phyloP scores from a whole-genome alignment of 2,113 vertebrate genomes.

The Otus sunia region DNA sequence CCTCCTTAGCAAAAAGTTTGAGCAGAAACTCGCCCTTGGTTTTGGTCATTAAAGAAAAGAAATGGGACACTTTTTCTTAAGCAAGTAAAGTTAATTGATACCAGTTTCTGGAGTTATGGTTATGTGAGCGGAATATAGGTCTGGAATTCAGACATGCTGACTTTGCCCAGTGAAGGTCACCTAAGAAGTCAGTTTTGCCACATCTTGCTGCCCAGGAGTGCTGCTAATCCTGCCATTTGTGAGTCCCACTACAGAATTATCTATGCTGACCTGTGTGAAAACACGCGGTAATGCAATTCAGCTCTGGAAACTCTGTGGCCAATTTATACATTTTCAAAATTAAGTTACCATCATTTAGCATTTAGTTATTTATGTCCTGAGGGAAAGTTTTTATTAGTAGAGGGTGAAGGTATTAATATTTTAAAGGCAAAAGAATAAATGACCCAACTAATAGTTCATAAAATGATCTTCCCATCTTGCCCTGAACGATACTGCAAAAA shows the following conservation, averaged over 20 bases:
- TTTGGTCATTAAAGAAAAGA: not conserved
- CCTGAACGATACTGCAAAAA: not conserved
- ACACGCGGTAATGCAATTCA: not conserved
- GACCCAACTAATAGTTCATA: not conserved
- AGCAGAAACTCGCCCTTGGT: not conserved
- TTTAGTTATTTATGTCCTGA: not conserved
- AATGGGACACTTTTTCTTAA: not conserved
- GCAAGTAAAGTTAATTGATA: not conserved
- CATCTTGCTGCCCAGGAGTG: not conserved
- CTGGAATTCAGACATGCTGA: not conserved
- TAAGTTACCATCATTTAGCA: not conserved
- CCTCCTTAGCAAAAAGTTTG: not conserved
- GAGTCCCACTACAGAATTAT: not conserved
- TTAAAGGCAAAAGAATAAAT: constrained; percentile 22
- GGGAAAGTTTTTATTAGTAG: not conserved
- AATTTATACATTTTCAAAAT: not conserved
- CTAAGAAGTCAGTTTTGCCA: not conserved
- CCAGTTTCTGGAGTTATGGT: not conserved
- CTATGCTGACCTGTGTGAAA: not conserved
- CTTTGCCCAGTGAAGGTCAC: rapidly evolving
- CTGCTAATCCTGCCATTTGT: not conserved
- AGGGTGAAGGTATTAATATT: not conserved
- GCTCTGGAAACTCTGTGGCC: not conserved
- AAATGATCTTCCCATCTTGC: not conserved
- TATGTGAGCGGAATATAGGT: not conserved